phyloP scores from a whole-genome alignment of 2,888 invertebrate species.

The Mesochorus sp. region DNA sequence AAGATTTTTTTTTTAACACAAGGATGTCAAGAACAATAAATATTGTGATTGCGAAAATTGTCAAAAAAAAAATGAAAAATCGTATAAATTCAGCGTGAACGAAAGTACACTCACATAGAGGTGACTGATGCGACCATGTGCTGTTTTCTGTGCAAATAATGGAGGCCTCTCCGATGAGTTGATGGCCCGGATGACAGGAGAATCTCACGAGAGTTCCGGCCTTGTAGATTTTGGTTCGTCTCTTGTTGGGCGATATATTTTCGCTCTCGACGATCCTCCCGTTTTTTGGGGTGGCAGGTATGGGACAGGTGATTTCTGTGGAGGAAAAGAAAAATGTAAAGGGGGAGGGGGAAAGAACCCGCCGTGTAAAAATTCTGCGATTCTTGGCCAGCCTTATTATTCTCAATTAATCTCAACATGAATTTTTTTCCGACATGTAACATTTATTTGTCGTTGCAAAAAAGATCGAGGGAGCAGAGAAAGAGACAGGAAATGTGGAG shows the following conservation, averaged over 20 bases:
- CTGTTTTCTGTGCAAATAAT: conserved; percentile 94
- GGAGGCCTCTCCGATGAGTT: conserved; percentile 89
- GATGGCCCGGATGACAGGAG: conserved; percentile 87
- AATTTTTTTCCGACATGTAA: not conserved
- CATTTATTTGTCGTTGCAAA: not conserved
- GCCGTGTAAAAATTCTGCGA: not conserved
- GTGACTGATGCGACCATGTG: conserved; percentile 93
- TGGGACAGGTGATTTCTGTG: conserved; percentile 92
- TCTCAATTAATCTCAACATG: conserved; percentile 4
- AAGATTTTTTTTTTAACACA: no score
- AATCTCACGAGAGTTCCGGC: conserved; percentile 93
- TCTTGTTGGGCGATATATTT: conserved; percentile 76
- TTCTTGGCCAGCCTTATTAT: not conserved
- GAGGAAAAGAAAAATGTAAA: conserved; percentile 30
- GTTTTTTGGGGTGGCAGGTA: conserved; percentile 88
- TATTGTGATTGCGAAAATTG: not conserved
- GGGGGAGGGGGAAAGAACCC: not conserved
- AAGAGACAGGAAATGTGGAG: no score
- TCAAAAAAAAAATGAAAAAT: not conserved
- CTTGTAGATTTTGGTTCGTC: conserved; percentile 86
- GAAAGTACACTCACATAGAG: conserved; percentile 86
- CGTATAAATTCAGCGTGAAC: not conserved
- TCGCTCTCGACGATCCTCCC: conserved; percentile 85
- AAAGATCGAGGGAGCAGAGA: no score
- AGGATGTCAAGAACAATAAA: no score